phyloP scores from a whole-genome alignment of 2,888 invertebrate species.

The Syrphus vitripennis region DNA sequence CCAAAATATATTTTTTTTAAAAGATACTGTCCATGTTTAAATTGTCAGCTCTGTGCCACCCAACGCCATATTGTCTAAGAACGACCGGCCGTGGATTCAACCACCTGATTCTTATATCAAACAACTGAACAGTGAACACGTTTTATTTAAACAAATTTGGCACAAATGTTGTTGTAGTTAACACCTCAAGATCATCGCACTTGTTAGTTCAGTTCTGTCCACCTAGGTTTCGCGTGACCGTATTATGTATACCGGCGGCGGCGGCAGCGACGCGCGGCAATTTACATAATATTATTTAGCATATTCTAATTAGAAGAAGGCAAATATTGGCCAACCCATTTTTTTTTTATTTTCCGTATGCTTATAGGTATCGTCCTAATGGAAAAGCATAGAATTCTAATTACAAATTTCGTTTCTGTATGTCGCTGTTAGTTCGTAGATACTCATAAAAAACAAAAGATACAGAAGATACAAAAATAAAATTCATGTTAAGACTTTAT shows the following conservation, averaged over 20 bases:
- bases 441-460: not conserved
- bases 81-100: not conserved
- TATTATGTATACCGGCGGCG: not conserved
- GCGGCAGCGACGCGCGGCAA: not conserved
- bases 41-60: too few relatives aligned
- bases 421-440: not conserved
- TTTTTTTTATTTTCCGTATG: not conserved
- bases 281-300: not conserved
- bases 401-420: not conserved
- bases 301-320: not conserved
- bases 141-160: constrained; percentile 13
- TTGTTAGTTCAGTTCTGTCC: not conserved
- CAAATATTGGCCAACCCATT: constrained; percentile 5
- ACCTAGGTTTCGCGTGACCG: not conserved
- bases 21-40: too few relatives aligned
- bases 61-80: not conserved
- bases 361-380: not conserved
- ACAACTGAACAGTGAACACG: not conserved
- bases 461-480: constrained; percentile 16
- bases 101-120: not conserved
- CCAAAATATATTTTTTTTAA: too few relatives aligned
- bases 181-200: constrained; percentile 5
- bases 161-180: not conserved
- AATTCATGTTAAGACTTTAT: constrained; percentile 49
- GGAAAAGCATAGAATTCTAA: constrained; percentile 17